Conservation (phyloP, 2,888 invertebrate species). For the Caenorhabditis sinica region DNA sequence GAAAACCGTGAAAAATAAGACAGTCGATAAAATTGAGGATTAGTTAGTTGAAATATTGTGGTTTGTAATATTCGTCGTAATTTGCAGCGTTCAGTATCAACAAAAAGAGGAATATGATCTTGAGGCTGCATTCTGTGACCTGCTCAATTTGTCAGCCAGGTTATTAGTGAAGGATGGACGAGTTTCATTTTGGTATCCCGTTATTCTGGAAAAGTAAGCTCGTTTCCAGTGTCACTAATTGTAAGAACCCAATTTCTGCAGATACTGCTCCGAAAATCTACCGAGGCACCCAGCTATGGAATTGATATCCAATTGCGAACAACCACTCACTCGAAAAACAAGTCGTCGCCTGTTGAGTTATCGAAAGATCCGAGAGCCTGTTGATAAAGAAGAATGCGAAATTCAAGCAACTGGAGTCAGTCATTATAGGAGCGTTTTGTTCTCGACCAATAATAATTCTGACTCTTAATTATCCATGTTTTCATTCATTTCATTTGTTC, state of each 20-base stretch:
- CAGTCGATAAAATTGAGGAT: conserved; percentile 18
- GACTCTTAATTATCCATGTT: not conserved
- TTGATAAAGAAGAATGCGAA: conserved; percentile 37
- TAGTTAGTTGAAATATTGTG: conserved; percentile 26
- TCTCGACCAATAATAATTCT: conserved; percentile 16
- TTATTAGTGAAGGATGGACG: conserved; percentile 90
- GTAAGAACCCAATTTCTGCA: conserved; percentile 67
- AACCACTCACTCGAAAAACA: conserved; percentile 87
- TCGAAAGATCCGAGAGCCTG: conserved; percentile 70
- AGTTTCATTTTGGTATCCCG: conserved; percentile 96
- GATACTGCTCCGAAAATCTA: conserved; percentile 86
- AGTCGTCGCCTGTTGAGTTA: conserved; percentile 78
- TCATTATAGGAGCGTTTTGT: conserved; percentile 52
- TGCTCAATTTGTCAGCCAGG: conserved; percentile 90
- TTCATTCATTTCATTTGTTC: conserved; percentile 6
- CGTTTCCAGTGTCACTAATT: not conserved
- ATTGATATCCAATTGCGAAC: conserved; percentile 92
- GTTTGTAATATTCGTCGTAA: not conserved
- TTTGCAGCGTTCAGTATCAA: conserved; percentile 83
- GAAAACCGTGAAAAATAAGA: conserved; percentile 87
- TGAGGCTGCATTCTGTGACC: conserved; percentile 87
- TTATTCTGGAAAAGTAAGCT: conserved; percentile 88
- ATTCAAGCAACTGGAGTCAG: conserved; percentile 55
- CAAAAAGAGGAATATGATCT: conserved; percentile 90
- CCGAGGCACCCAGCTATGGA: conserved; percentile 91